phyloP scores from a whole-genome alignment of 2,888 invertebrate species.

The Parthenolecanium corni region DNA sequence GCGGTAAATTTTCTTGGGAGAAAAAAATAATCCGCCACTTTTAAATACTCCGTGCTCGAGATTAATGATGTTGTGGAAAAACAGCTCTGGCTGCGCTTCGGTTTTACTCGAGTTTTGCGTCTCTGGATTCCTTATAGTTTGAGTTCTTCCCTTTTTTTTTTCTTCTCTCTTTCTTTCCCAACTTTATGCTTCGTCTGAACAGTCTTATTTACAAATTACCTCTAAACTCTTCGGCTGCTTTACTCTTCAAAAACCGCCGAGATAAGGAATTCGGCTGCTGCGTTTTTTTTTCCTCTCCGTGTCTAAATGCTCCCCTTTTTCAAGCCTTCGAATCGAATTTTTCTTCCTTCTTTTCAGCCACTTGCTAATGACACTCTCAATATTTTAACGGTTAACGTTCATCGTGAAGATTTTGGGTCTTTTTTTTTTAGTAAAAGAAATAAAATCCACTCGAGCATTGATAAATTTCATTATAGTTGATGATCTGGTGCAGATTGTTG shows the following conservation, averaged over 20 bases:
- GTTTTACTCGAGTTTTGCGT: background rate
- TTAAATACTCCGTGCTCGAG: slow-evolving; percentile 10
- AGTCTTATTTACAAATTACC: slow-evolving; percentile 16
- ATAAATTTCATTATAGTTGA: background rate
- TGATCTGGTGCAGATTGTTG: background rate
- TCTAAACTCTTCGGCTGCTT: background rate
- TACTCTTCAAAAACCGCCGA: background rate
- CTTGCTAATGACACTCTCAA: slow-evolving; percentile 19
- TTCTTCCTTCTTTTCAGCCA: background rate
- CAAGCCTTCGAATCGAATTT: slow-evolving; percentile 2
- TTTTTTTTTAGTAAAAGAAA: no score
- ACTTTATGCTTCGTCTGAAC: background rate
- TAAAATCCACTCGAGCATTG: background rate
- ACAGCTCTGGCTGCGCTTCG: slow-evolving; percentile 6
- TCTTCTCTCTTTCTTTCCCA: background rate
- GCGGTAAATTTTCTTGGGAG: no score
- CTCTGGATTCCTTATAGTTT: background rate
- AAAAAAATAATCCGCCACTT: background rate
- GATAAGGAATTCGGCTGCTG: background rate
- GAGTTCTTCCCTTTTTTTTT: slow-evolving; percentile 1
- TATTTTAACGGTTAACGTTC: background rate
- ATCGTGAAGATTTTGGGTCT: background rate
- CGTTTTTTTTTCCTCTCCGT: background rate
- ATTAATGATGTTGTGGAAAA: slow-evolving; percentile 15
- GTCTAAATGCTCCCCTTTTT: slow-evolving; percentile 4